phyloP scores from a whole-genome alignment of 2,888 invertebrate species.

The Drosophila paramelanica region DNA sequence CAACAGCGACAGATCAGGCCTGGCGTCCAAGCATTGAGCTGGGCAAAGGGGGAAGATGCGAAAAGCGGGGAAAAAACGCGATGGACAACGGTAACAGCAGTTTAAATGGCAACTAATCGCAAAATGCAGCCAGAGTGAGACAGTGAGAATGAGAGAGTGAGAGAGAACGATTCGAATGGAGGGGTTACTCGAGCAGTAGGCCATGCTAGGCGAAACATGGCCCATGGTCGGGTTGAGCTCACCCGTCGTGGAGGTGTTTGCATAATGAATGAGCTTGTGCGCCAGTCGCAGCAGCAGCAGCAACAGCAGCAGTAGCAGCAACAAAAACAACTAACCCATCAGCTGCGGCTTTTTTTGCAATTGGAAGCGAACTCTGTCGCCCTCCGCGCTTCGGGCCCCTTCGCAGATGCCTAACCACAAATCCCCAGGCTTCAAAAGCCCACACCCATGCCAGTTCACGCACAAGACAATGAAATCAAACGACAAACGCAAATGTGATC shows the following conservation, averaged over 20 bases:
- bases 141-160: not conserved
- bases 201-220: constrained; percentile 2
- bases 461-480: constrained; percentile 77
- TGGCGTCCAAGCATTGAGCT: constrained; percentile 17
- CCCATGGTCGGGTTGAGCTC: constrained; percentile 44
- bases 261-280: constrained; percentile 73
- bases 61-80: not conserved
- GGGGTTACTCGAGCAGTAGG: not conserved
- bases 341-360: constrained; percentile 54
- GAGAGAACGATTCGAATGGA: not conserved
- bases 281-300: constrained; percentile 8
- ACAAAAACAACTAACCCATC: constrained; percentile 51
- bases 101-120: constrained; percentile 80
- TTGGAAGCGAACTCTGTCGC: constrained; percentile 15
- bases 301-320: constrained; percentile 8
- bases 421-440: not conserved
- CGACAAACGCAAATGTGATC: constrained; percentile 74
- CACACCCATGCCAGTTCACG: constrained; percentile 21
- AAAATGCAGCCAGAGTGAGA: constrained; percentile 40
- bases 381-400: not conserved
- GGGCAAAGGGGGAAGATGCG: not conserved
- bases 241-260: constrained; percentile 71
- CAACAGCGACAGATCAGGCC: constrained; percentile 56
- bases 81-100: constrained; percentile 60
- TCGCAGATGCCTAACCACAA: not conserved